These are phyloP conservation scores for Platycnemis pennipes DNA, from an alignment of 2,888 invertebrate species.

Conservation along the genomic window DNA sequence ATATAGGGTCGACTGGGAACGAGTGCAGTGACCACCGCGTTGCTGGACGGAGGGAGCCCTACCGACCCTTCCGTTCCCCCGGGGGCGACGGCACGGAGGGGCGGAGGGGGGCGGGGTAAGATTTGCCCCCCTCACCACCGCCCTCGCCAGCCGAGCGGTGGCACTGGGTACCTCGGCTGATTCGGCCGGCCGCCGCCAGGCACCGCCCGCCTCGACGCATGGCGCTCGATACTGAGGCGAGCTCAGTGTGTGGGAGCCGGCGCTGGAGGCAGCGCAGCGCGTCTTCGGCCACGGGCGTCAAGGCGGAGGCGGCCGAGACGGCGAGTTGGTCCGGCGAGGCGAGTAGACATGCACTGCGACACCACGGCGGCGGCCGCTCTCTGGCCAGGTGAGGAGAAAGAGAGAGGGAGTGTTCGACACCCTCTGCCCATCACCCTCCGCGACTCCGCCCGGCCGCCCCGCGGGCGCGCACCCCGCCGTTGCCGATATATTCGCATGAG, in stretches of 20 bases:
- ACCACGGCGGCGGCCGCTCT: neutral
- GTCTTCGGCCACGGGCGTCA: too few species aligned
- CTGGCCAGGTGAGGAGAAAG: neutral
- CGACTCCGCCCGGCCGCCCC: neutral
- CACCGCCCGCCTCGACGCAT: slow-evolving; percentile 18
- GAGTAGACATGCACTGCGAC: neutral
- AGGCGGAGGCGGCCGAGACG: too few species aligned
- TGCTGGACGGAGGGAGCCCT: too few species aligned
- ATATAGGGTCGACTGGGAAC: too few species aligned
- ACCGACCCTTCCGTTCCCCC: too few species aligned
- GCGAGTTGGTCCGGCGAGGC: neutral
- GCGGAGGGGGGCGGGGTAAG: too few species aligned
- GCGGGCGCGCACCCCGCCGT: neutral
- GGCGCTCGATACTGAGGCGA: neutral
- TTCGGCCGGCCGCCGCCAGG: neutral
- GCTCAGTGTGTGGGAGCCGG: neutral
- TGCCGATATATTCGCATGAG: neutral
- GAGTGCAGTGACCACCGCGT: too few species aligned
- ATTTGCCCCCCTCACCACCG: neutral
- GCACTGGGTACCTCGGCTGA: neutral
- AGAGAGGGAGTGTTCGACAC: neutral
- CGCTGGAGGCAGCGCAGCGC: neutral
- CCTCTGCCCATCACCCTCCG: neutral
- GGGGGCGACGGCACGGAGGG: too few species aligned
- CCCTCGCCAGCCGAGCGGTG: neutral